Evolutionary conservation across 2,113 vertebrate genomes (phyloP).

Genomic region (Dromaius novaehollandiae): DNA sequence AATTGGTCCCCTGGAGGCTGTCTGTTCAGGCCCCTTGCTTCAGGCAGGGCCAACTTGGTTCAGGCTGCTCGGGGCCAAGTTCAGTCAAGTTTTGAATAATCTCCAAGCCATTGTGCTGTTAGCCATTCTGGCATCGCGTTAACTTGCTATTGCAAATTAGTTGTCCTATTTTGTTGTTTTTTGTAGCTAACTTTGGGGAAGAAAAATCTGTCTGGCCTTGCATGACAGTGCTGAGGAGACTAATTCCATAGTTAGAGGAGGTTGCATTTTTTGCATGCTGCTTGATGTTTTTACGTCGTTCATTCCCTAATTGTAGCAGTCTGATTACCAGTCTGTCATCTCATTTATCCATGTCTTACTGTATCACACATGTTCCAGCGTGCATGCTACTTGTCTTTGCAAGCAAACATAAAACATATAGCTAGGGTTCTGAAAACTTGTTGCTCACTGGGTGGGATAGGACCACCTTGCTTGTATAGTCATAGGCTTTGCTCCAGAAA

Average conservation of each 20-base stretch:
- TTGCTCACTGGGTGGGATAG: conserved; percentile 29
- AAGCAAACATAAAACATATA: background rate
- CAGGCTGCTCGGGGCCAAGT: background rate
- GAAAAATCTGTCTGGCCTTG: background rate
- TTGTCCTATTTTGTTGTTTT: background rate
- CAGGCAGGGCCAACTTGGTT: background rate
- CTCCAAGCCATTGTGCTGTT: background rate
- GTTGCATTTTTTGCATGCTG: background rate
- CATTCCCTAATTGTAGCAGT: background rate
- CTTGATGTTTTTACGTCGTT: background rate
- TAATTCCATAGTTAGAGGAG: background rate
- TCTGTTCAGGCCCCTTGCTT: background rate
- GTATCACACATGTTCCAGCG: background rate
- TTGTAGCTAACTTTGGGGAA: background rate
- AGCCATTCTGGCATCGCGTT: accelerated
- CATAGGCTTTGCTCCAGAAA: background rate
- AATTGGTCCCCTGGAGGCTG: background rate
- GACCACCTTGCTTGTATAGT: conserved; percentile 40
- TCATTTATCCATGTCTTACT: background rate
- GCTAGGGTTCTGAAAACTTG: background rate
- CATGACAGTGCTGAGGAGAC: background rate
- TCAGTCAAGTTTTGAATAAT: background rate
- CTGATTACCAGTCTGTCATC: background rate
- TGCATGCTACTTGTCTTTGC: background rate
- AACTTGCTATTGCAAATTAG: background rate